Base-by-base conservation (phyloP, 1,140 invertebrate species). In the Neuroterus valhalla region DNA sequence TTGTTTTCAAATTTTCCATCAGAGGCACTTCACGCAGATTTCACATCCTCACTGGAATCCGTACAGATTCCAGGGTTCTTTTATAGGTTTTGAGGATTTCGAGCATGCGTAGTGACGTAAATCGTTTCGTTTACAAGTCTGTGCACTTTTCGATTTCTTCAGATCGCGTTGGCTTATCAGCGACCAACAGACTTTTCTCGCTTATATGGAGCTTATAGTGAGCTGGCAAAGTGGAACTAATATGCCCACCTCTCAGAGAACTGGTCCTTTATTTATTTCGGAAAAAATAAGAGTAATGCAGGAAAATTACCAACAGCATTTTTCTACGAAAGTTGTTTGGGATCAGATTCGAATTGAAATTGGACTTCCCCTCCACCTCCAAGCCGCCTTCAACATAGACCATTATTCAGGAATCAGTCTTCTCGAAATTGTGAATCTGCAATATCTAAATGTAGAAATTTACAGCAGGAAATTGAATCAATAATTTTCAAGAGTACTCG, bases 81-180 rank as follows among this genome's bases (percentile, higher is more conserved):
- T 87, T 87, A 86, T 87, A 87, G 78, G 71, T 77, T 76, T 77
- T 78, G 66, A 78, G 80, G 71, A 3, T 5, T 73, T 55, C 68
- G 77, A 80, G 79, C 78, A 83, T 81, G 81, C 79, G 81, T 75
- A 21, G 31, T 71, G 19, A 52, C 17, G 42, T 48, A 48, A 44
- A 68, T 72, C 76, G 78, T 76, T 68, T 74, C 77, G 72, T 86
- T 89, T 85, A 87, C 87, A 86, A 86, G 68, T 86, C 82, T 82
- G 74, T 87, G 88, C 84, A 80, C 81, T 86, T 89, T 87, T 88
- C 86, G 82, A 89, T 88, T 89, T 88, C 82, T 82, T 81, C 81
- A 79, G 78, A 85, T 83, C 78, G 82, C 74, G 72, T 76, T 31
- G 69, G 83, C 85, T 89, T 89, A 89, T 89, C 87, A 79, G 70